Evolutionary conservation across 1,140 invertebrate genomes (phyloP).

Genomic region (Scaptomyza hsui): DNA sequence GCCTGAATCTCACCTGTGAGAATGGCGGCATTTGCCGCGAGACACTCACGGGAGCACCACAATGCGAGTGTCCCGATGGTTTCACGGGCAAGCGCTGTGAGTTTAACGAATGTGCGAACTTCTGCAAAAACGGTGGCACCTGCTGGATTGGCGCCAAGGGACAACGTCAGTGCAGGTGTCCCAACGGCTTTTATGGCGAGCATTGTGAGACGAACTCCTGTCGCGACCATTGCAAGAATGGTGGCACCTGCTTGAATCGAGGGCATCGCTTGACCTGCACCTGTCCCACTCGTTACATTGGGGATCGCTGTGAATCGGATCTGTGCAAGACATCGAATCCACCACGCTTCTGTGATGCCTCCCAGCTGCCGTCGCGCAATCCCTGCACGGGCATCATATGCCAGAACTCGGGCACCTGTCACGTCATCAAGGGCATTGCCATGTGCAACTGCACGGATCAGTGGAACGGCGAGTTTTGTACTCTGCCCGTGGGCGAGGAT

Average conservation of each 20-base stretch:
- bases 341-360: slow-evolving; percentile 68
- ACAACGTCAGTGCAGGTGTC: slow-evolving; percentile 85
- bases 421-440: slow-evolving; percentile 74
- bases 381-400: slow-evolving; percentile 79
- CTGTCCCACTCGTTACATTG: slow-evolving; percentile 68
- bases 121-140: slow-evolving; percentile 85
- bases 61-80: slow-evolving; percentile 86
- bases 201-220: slow-evolving; percentile 86
- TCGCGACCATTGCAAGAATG: slow-evolving; percentile 86
- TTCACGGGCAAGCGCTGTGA: slow-evolving; percentile 78
- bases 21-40: slow-evolving; percentile 83
- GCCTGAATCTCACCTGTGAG: slow-evolving; percentile 74
- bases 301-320: slow-evolving; percentile 79
- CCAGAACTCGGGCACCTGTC: slow-evolving; percentile 74
- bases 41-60: slow-evolving; percentile 76
- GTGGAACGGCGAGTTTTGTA: slow-evolving; percentile 89
- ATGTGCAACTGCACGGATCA: slow-evolving; percentile 87
- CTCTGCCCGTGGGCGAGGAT: slow-evolving; percentile 86
- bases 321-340: slow-evolving; percentile 74
- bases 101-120: slow-evolving; percentile 83
- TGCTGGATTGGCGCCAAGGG: slow-evolving; percentile 84
- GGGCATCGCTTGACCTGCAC: slow-evolving; percentile 59
- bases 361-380: slow-evolving; percentile 58
- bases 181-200: slow-evolving; percentile 85
- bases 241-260: slow-evolving; percentile 79